These are phyloP conservation scores for Notocelia uddmanniana DNA, from an alignment of 2,888 invertebrate species.

Conservation along the genomic window DNA sequence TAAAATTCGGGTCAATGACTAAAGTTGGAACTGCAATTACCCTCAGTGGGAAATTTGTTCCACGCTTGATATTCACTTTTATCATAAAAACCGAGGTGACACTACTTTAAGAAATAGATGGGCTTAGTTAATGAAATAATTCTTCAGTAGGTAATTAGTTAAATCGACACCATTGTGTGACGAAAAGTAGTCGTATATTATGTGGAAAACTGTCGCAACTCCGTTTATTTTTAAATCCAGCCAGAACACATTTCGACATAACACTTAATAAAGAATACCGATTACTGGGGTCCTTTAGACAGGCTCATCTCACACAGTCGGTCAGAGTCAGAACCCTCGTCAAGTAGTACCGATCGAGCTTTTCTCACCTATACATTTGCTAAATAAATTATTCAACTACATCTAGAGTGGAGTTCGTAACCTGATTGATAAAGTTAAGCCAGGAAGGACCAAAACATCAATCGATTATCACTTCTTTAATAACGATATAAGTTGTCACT, in stretches of 20 bases:
- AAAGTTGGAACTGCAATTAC: not conserved
- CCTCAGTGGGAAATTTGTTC: not conserved
- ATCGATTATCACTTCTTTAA: not conserved
- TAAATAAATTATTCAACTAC: conserved; percentile 27
- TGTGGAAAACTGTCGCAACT: too few species aligned
- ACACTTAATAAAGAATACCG: conserved; percentile 3
- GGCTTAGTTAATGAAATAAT: too few species aligned
- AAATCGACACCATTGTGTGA: too few species aligned
- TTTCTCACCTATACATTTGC: conserved; percentile 12
- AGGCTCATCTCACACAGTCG: conserved; percentile 11
- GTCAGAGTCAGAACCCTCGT: conserved; percentile 20
- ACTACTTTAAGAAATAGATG: too few species aligned
- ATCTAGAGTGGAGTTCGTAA: not conserved
- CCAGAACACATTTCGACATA: not conserved
- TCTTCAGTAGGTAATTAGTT: too few species aligned
- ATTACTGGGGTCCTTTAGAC: conserved; percentile 1
- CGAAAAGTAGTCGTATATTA: too few species aligned
- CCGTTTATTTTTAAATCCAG: not conserved
- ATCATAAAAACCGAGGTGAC: not conserved
- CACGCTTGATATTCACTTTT: not conserved
- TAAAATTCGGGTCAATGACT: not conserved
- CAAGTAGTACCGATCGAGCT: conserved; percentile 24
- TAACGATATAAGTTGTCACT: too few species aligned
- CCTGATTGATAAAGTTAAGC: not conserved
- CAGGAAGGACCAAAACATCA: not conserved